Conservation (phyloP, 30 jellyfish, hydroid and myxozoan species). For the Hydractinia symbiolongicarpus region DNA sequence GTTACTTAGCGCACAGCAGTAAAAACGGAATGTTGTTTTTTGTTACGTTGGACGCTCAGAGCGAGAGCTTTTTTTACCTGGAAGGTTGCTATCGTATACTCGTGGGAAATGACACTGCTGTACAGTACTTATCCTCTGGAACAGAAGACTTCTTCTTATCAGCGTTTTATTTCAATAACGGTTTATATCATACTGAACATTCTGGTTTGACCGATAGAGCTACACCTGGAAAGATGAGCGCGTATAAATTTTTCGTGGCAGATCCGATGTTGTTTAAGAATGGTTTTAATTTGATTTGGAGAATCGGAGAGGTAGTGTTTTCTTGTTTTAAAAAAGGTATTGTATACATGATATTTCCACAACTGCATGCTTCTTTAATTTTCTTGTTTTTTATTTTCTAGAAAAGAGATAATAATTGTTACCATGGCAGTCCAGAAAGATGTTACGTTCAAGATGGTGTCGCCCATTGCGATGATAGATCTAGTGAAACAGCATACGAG, state of each 20-base stretch:
- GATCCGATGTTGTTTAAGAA: conserved; percentile 58
- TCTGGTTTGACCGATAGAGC: conserved; percentile 52
- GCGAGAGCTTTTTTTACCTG: conserved; percentile 50
- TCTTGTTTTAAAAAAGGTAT: too few species aligned
- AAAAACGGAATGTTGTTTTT: conserved; percentile 57
- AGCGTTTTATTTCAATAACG: conserved; percentile 63
- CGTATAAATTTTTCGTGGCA: conserved; percentile 67
- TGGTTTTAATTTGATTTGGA: conserved; percentile 53
- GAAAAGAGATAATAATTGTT: background rate
- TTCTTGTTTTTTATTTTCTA: too few species aligned
- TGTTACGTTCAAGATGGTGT: background rate
- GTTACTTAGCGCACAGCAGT: conserved; percentile 40
- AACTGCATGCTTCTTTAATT: too few species aligned
- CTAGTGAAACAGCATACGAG: background rate
- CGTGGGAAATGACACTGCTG: background rate
- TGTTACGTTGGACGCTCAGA: conserved; percentile 62
- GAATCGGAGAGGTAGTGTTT: conserved; percentile 63
- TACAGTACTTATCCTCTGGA: conserved; percentile 75
- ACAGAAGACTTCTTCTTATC: conserved; percentile 78
- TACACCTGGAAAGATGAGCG: conserved; percentile 66
- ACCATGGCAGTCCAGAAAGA: conserved; percentile 7
- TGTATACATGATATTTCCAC: too few species aligned
- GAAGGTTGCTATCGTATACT: conserved; percentile 50
- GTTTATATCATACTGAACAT: conserved; percentile 67
- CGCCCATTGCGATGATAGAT: background rate